phyloP scores from a whole-genome alignment of 2,888 invertebrate species.

The Dynastes grantii region DNA sequence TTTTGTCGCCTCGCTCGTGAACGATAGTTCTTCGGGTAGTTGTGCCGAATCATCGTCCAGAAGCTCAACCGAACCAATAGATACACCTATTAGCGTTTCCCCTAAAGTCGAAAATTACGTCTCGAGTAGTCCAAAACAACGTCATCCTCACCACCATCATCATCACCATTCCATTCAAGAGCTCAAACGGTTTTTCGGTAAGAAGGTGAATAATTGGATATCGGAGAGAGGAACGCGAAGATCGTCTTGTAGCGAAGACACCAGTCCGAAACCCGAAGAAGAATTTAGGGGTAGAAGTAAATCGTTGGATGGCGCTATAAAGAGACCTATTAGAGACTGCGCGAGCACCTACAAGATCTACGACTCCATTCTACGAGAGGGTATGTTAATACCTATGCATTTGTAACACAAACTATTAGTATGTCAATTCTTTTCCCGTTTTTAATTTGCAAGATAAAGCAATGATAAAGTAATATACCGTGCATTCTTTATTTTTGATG shows the following conservation, averaged over 20 bases:
- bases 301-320: slow-evolving; percentile 79
- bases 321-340: slow-evolving; percentile 78
- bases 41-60: slow-evolving; percentile 53
- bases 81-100: slow-evolving; percentile 58
- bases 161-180: slow-evolving; percentile 81
- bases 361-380: slow-evolving; percentile 84
- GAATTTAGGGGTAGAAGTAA: slow-evolving; percentile 86
- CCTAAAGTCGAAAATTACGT: slow-evolving; percentile 58
- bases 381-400: slow-evolving; percentile 66
- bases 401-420: too few relatives aligned
- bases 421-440: not conserved
- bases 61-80: slow-evolving; percentile 61
- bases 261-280: slow-evolving; percentile 72
- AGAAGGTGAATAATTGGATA: slow-evolving; percentile 83
- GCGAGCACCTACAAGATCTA: slow-evolving; percentile 88
- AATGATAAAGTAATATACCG: too few relatives aligned
- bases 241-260: slow-evolving; percentile 70
- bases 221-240: slow-evolving; percentile 68
- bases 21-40: slow-evolving; percentile 60
- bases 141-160: slow-evolving; percentile 67
- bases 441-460: not conserved
- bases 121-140: slow-evolving; percentile 58
- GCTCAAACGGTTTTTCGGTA: slow-evolving; percentile 82
- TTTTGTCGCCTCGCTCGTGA: slow-evolving; percentile 24
- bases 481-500: too few relatives aligned